Base-by-base conservation (phyloP, 1,140 invertebrate genomes). In the Aphaenogaster rudis region DNA sequence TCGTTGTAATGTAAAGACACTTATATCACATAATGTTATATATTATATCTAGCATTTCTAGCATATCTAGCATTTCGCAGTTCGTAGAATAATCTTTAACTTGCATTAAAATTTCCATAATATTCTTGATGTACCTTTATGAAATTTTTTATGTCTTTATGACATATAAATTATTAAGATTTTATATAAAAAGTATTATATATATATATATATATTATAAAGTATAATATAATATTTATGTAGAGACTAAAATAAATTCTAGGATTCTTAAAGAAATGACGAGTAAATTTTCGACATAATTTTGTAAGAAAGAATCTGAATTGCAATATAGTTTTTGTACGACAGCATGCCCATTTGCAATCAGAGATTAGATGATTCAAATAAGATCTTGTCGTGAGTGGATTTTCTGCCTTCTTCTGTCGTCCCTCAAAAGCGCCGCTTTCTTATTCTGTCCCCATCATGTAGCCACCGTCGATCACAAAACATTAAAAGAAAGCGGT, bases 401-500 rank as follows among this genome's bases (percentile, higher is more conserved):
- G 28, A 78, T 64, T 45, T 66, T 39, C 15, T 64, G 8, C 9
- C 21, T 54, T 28, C 8, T 59, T 78, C 15, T 45, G 13, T 78
- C 48, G n/a, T 57, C 28, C 3, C 17, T 78, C 15, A 45, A 15
- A 69, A 72, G 17, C 9, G 0, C 11, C 17, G 54, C 7, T 82
- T 61, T 33, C 3, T 6, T 21, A 21, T 21, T 36, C 11, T 15
- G 0, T 15, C 17, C 36, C 9, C 5, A 5, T 52, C 57, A 13
- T 36, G 63, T 21, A 59, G 7, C 33, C 45, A 33, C 33, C 74
- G 45, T 59, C 33, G 87, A 88, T 77, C 85, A 81, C 74, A 87
- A 92, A 93, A 93, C 86, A 93, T 93, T 92, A 93, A 92, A 79
- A 92, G 91, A 90, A 93, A 89, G 72, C 77, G 81, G 76, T 50